phyloP scores from a whole-genome alignment of 92 coral and sea anemone genomes.

The Palythoa heliodiscus region DNA sequence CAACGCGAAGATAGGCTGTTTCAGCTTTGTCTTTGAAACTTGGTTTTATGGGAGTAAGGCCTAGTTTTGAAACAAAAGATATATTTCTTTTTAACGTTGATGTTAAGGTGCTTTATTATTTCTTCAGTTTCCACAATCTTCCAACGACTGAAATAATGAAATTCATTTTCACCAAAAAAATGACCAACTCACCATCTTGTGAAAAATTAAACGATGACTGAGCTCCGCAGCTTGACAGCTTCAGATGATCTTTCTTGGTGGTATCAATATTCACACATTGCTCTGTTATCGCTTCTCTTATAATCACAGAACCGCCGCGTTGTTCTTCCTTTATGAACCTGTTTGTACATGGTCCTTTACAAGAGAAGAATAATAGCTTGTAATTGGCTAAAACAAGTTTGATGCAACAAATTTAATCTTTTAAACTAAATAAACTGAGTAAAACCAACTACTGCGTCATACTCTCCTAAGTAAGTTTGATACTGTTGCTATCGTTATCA shows the following conservation, averaged over 20 bases:
- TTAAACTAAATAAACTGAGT: too few relatives aligned
- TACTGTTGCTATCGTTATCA: too few relatives aligned
- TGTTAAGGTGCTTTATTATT: neutral
- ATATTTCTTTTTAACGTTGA: neutral
- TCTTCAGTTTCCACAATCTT: neutral
- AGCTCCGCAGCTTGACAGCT: constrained; percentile 50
- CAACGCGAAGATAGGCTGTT: constrained; percentile 57
- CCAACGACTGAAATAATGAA: neutral
- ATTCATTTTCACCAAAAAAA: neutral
- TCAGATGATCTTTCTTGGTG: constrained; percentile 54
- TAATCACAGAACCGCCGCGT: constrained; percentile 42
- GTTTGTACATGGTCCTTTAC: constrained; percentile 15
- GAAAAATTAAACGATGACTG: constrained; percentile 60
- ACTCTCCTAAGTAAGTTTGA: too few relatives aligned
- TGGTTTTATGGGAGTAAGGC: constrained; percentile 29
- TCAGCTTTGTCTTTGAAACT: constrained; percentile 13
- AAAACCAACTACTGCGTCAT: too few relatives aligned
- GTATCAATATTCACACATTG: constrained; percentile 64
- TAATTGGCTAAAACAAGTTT: too few relatives aligned
- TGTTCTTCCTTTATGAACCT: constrained; percentile 20
- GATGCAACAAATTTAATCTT: too few relatives aligned
- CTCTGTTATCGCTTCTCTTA: constrained; percentile 57
- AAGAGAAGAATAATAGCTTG: neutral
- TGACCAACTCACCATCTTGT: constrained; percentile 58
- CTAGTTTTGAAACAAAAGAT: neutral